Conservation (phyloP, 2,888 invertebrate genomes). For the Oscheius sp. region DNA sequence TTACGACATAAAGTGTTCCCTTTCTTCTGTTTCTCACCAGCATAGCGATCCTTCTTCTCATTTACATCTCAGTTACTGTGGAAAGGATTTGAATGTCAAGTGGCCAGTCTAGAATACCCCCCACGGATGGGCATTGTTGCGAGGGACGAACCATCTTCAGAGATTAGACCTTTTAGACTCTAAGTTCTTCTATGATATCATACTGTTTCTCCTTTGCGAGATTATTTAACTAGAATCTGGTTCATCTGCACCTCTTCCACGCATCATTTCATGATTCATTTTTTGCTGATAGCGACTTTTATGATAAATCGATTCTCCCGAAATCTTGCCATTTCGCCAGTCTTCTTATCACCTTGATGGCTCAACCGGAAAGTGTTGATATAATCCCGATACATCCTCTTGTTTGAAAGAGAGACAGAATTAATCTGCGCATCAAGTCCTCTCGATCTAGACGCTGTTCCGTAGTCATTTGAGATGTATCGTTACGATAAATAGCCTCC, state of each 20-base stretch:
- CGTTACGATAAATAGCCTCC: too few species aligned
- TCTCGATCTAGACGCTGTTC: background rate
- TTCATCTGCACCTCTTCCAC: background rate
- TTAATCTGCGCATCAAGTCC: too few species aligned
- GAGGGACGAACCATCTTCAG: background rate
- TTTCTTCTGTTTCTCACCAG: background rate
- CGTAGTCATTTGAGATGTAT: too few species aligned
- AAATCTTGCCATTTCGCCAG: background rate
- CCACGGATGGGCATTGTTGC: constrained; percentile 15
- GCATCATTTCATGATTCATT: constrained; percentile 13
- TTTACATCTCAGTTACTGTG: constrained; percentile 19
- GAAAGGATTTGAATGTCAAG: constrained; percentile 27
- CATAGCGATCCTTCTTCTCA: too few species aligned
- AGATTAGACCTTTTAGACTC: background rate
- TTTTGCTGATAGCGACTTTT: constrained; percentile 5
- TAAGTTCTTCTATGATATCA: background rate
- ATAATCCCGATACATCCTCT: too few species aligned
- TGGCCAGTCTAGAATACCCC: constrained; percentile 8
- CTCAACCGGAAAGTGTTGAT: background rate
- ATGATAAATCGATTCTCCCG: constrained; percentile 20
- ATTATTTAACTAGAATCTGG: too few species aligned
- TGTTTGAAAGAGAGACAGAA: background rate
- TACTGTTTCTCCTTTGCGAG: background rate
- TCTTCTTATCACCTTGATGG: background rate
- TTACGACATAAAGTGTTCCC: background rate